Evolutionary conservation across 1,140 invertebrate species (phyloP).

Genomic region (Ephestia elutella): DNA sequence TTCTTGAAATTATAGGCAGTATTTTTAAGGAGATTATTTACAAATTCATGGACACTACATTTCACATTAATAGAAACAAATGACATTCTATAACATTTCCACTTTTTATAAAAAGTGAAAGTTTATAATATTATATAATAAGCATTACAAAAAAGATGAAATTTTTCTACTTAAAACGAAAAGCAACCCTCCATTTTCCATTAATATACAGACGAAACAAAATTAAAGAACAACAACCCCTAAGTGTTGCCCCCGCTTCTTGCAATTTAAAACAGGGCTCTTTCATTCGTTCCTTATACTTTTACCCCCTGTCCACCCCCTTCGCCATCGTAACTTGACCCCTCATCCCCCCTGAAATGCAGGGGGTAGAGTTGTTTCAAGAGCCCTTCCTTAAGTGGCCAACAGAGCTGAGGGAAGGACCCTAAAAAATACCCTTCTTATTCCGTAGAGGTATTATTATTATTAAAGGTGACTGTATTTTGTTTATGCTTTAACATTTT

Average conservation of each 20-base stretch:
- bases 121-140: too few species aligned
- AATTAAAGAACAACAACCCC: constrained; percentile 4
- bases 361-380: background rate
- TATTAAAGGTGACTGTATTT: background rate
- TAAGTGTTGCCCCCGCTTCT: constrained; percentile 4
- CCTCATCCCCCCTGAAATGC: background rate
- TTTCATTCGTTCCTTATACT: constrained; percentile 5
- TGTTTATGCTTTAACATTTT: background rate
- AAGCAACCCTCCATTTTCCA: background rate
- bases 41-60: too few species aligned
- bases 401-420: background rate
- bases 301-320: constrained; percentile 1
- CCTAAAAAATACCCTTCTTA: constrained; percentile 4
- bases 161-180: background rate
- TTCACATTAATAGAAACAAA: too few species aligned
- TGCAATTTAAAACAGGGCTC: constrained; percentile 4
- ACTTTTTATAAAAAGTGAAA: too few species aligned
- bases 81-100: too few species aligned
- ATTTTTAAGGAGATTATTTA: too few species aligned
- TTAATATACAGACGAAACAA: constrained; percentile 5
- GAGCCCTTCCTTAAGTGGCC: background rate
- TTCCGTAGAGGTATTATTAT: background rate
- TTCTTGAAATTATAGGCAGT: too few species aligned
- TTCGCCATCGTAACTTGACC: background rate
- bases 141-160: too few species aligned